These are phyloP conservation scores for Melanotaenia nigrans DNA, from an alignment of 2,797 vertebrate genomes.

Conservation along the genomic window DNA sequence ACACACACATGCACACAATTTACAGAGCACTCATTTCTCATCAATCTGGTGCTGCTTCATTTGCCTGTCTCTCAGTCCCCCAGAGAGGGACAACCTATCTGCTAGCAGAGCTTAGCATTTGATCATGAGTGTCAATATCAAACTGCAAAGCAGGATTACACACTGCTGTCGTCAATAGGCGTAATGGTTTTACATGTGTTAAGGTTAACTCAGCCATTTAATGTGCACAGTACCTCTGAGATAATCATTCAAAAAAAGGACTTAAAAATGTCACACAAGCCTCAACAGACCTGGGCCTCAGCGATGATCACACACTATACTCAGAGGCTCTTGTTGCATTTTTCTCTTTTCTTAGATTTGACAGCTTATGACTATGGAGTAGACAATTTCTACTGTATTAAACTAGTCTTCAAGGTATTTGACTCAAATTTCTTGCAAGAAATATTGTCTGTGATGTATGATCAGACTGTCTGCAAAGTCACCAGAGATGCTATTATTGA, in stretches of 20 bases:
- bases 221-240: slow-evolving; percentile 80
- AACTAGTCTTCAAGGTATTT: slow-evolving; percentile 80
- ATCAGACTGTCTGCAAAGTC: slow-evolving; percentile 78
- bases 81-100: slow-evolving; percentile 80
- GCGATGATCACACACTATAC: slow-evolving; percentile 79
- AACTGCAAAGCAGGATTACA: slow-evolving; percentile 83
- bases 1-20: slow-evolving; percentile 66
- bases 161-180: slow-evolving; percentile 79
- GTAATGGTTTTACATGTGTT: slow-evolving; percentile 83
- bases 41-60: slow-evolving; percentile 83
- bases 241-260: slow-evolving; percentile 79
- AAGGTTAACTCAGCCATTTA: slow-evolving; percentile 84
- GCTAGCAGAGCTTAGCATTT: slow-evolving; percentile 83
- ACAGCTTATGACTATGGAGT: slow-evolving; percentile 81
- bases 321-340: slow-evolving; percentile 80
- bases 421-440: slow-evolving; percentile 74
- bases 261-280: slow-evolving; percentile 80
- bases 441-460: slow-evolving; percentile 73
- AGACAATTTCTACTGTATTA: slow-evolving; percentile 78
- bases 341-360: slow-evolving; percentile 79
- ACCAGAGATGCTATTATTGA: slow-evolving; percentile 79
- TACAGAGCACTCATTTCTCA: slow-evolving; percentile 81
- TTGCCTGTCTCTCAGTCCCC: slow-evolving; percentile 79
- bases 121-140: slow-evolving; percentile 84
- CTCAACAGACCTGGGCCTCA: slow-evolving; percentile 78